phyloP scores from a whole-genome alignment of 1,140 invertebrate species.

The Solenopsis fugax region DNA sequence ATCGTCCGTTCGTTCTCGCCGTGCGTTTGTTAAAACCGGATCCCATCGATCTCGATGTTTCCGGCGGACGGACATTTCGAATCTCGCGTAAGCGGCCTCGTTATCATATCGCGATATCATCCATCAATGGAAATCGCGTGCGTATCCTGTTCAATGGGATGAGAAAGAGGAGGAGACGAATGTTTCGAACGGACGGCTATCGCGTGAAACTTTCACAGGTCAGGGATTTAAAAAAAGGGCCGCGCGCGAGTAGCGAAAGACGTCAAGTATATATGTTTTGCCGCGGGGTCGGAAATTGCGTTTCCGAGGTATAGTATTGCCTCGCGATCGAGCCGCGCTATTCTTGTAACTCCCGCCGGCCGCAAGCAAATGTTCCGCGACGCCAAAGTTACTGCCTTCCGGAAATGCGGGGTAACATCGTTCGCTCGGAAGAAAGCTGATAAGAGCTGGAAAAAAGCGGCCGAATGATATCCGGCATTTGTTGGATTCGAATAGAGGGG shows the following conservation, averaged over 20 bases:
- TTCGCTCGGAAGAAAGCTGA: not conserved
- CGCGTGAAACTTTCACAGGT: slow-evolving; percentile 10
- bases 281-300: slow-evolving; percentile 42
- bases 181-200: not conserved
- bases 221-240: slow-evolving; percentile 30
- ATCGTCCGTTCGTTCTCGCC: slow-evolving; percentile 4
- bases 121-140: not conserved
- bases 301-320: slow-evolving; percentile 50
- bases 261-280: slow-evolving; percentile 29
- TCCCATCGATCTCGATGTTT: slow-evolving; percentile 49
- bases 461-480: not conserved
- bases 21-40: slow-evolving; percentile 34
- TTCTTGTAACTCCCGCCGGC: slow-evolving; percentile 44
- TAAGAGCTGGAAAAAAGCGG: not conserved
- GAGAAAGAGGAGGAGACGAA: not conserved
- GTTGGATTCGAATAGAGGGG: too few relatives aligned
- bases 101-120: slow-evolving; percentile 49
- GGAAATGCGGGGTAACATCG: slow-evolving; percentile 31
- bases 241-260: not conserved
- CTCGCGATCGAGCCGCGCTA: slow-evolving; percentile 34
- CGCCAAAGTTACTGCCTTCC: slow-evolving; percentile 8
- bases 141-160: not conserved
- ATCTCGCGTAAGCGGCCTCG: slow-evolving; percentile 20
- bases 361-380: slow-evolving; percentile 26
- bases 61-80: slow-evolving; percentile 42